phyloP scores from a whole-genome alignment of 2,113 vertebrate species.

The human region GRCh38 chr13:84473501-84474000 shows the following conservation, averaged over 20 bases:
- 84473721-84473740: not conserved
- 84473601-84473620: not conserved
- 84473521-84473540: not conserved
- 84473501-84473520: not conserved
- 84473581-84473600: not conserved
- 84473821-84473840: not conserved
- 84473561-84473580: not conserved
- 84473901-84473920: not conserved
- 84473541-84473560: not conserved
- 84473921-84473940: not conserved
- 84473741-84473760: accelerated
- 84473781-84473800: too few relatives aligned
- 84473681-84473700: not conserved
- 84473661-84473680: not conserved
- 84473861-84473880: not conserved
- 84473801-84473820: not conserved
- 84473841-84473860: not conserved
- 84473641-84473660: not conserved
- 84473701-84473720: not conserved
- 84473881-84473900: not conserved
- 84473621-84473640: not conserved
- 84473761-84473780: not conserved
- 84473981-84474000: not conserved
- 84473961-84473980: not conserved
- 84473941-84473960: too few relatives aligned